These are phyloP conservation scores for Proteles cristata DNA, from an alignment of 2,113 vertebrate genomes.

Conservation along the genomic window DNA sequence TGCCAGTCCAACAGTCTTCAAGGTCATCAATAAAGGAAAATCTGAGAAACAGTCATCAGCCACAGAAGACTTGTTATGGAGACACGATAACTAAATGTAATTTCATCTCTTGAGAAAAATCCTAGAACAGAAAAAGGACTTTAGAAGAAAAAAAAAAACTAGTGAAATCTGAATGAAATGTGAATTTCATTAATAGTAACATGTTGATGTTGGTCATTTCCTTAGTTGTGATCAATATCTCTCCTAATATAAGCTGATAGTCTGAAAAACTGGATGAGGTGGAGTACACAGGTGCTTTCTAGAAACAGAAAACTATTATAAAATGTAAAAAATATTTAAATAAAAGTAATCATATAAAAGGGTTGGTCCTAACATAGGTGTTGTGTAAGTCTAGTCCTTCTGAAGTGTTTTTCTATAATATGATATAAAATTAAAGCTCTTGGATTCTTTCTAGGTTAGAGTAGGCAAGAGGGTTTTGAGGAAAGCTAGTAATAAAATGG, in stretches of 20 bases:
- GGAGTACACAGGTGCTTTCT: not conserved
- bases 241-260: not conserved
- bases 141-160: not conserved
- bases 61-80: not conserved
- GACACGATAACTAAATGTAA: not conserved
- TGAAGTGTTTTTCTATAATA: not conserved
- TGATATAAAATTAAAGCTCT: slow-evolving; percentile 6
- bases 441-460: not conserved
- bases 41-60: accelerated
- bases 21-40: not conserved
- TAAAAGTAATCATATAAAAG: not conserved
- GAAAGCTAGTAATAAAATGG: not conserved
- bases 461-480: not conserved
- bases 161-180: not conserved
- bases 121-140: not conserved
- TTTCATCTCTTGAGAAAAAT: not conserved
- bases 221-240: not conserved
- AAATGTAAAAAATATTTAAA: slow-evolving; percentile 1
- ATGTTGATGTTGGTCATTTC: not conserved
- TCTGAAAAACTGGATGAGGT: not conserved
- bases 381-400: not conserved
- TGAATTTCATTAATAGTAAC: not conserved
- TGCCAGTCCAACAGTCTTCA: not conserved
- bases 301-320: not conserved
- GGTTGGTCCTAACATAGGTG: not conserved